Evolutionary conservation across 2,113 vertebrate genomes (phyloP), one percentile per base, ranked within the genome.

Genomic region (Gobiocypris rarus): DNA sequence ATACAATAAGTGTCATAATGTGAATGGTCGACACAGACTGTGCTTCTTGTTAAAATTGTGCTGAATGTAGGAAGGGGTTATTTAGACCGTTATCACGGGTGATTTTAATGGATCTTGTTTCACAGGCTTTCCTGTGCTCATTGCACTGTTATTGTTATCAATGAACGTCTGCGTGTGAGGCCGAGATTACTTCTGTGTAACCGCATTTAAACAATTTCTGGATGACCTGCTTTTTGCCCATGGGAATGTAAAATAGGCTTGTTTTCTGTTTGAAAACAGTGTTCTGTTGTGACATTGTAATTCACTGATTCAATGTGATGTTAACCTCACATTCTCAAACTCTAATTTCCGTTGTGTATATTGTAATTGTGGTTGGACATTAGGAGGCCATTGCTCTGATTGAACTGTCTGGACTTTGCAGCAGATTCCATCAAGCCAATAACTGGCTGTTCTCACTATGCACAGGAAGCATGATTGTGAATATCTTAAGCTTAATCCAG

Each of bases 311-410:
- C 34, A 78, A 78, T 43, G 41, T 67, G 43, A 50, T 80, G 9
- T 50, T 67, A 52, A 67, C 59, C 59, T 79, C 38, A 43, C 58
- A 28, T 79, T 41, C 76, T 26, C 76, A 5, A 74, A 52, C 13
- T 24, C 22, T 50, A 38, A 67, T 67, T 34, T 80, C 77, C 2
- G 7, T 50, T 6, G 13, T 28, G 38, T 48, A 28, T 31, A 31
- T 75, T 52, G 73, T 50, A 65, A 50, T 52, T 67, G 58, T 11
- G 77, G 26, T 80, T 50, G 59, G 15, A 50, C 43, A 65, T 80
- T 80, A 67, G n/a, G n/a, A 79, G 38, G 76, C 76, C 41, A 26
- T 67, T 80, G 77, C n/a, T 45, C 13, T n/a, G 59, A 31, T 48
- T 80, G 77, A 65, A 65, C 58, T 50, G 43, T 65, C 9, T 80